phyloP scores from a whole-genome alignment of 2,888 invertebrate species.

The Ichneumoninae sp. region DNA sequence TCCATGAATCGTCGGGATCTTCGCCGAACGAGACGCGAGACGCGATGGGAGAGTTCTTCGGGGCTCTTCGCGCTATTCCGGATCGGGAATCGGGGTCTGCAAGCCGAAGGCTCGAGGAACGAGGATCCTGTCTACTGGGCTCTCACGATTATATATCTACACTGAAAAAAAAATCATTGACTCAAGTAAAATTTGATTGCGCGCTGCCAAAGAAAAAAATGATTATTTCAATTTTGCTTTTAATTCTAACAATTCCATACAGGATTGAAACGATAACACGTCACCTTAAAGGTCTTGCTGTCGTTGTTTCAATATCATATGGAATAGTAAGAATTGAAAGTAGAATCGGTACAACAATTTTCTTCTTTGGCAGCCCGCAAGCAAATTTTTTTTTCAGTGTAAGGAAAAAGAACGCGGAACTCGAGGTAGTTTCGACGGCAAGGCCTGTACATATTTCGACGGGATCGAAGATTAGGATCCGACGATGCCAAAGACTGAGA shows the following conservation, averaged over 20 bases:
- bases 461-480: slow-evolving; percentile 12
- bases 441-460: slow-evolving; percentile 21
- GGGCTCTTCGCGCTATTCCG: not conserved
- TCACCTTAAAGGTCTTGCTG: too few species aligned
- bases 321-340: too few species aligned
- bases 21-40: slow-evolving; percentile 22
- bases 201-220: too few species aligned
- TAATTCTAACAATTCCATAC: too few species aligned
- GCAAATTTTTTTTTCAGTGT: too few species aligned
- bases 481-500: slow-evolving; percentile 32
- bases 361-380: too few species aligned
- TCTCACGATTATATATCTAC: not conserved
- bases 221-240: too few species aligned
- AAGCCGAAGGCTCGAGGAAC: not conserved
- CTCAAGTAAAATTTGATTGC: too few species aligned
- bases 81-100: not conserved
- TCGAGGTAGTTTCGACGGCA: not conserved
- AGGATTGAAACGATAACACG: too few species aligned
- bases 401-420: not conserved
- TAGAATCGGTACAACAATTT: too few species aligned
- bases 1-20: not conserved
- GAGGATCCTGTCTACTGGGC: not conserved
- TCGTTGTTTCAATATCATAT: too few species aligned
- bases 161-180: too few species aligned
- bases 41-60: not conserved